phyloP scores from a whole-genome alignment of 1,140 invertebrate genomes.

The Drosophila pruinosa region DNA sequence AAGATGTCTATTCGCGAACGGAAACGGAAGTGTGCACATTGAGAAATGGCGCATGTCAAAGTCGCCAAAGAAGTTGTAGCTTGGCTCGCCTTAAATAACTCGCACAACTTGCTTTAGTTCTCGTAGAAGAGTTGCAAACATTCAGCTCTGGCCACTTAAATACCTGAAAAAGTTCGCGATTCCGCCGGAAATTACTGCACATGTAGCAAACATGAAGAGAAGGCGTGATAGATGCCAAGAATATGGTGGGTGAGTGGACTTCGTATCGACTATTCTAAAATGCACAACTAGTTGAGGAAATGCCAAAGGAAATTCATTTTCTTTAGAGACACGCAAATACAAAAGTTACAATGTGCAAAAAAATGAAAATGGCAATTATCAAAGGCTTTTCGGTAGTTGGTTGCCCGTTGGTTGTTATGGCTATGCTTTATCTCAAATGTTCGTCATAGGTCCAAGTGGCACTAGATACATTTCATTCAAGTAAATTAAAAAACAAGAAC shows the following conservation, averaged over 20 bases:
- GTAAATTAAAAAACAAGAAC: too few relatives aligned
- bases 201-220: conserved; percentile 35
- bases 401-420: too few relatives aligned
- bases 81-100: conserved; percentile 42
- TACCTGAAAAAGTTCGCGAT: conserved; percentile 73
- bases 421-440: too few relatives aligned
- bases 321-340: conserved; percentile 43
- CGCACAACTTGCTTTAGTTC: not conserved
- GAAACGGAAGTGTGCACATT: conserved; percentile 66
- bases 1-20: conserved; percentile 8
- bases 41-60: conserved; percentile 42
- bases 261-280: conserved; percentile 51
- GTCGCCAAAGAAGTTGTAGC: conserved; percentile 28
- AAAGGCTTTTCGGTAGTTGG: conserved; percentile 48
- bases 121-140: conserved; percentile 33
- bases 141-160: conserved; percentile 63
- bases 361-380: conserved; percentile 44
- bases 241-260: not conserved
- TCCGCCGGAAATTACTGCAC: conserved; percentile 70
- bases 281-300: conserved; percentile 65
- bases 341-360: conserved; percentile 20
- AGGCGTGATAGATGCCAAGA: too few relatives aligned
- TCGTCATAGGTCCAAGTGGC: too few relatives aligned
- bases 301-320: conserved; percentile 71
- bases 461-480: too few relatives aligned